Evolutionary conservation across 2,797 vertebrate genomes (phyloP).

Genomic region (Gambelia wislizenii): DNA sequence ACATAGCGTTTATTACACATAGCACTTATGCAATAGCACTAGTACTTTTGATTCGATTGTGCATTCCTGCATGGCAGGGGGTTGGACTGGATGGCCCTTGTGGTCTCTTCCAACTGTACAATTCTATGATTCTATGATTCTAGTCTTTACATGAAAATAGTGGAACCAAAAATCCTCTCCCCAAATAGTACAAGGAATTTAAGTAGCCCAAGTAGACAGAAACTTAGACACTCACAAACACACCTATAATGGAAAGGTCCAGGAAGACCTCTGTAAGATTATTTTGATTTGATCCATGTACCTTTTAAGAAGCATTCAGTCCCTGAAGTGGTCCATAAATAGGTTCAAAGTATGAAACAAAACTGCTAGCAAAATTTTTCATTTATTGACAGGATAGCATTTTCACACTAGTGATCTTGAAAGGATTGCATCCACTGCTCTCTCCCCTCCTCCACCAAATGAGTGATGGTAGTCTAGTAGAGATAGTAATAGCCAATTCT

Average conservation of each 20-base stretch:
- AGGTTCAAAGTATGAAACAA: background rate
- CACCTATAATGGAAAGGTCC: background rate
- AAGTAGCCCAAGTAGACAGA: background rate
- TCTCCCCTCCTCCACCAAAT: background rate
- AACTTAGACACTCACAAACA: background rate
- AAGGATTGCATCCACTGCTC: background rate
- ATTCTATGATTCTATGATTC: too few species aligned
- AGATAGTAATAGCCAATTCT: conserved; percentile 26
- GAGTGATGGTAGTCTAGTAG: background rate
- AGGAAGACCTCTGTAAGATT: background rate
- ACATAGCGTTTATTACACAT: background rate
- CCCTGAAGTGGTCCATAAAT: background rate
- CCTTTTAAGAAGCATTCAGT: too few species aligned
- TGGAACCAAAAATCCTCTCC: background rate
- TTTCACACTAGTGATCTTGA: background rate
- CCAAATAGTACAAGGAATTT: background rate
- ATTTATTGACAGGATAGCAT: background rate
- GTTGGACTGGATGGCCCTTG: too few species aligned
- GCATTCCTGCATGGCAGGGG: too few species aligned
- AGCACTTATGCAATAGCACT: background rate
- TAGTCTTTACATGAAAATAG: background rate
- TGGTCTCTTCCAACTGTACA: too few species aligned
- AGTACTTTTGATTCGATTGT: too few species aligned
- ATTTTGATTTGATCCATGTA: background rate
- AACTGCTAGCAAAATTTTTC: background rate